These are phyloP conservation scores for Mastigias papua DNA, from an alignment of 30 jellyfish, hydroid and myxozoan genomes.

Conservation along the genomic window DNA sequence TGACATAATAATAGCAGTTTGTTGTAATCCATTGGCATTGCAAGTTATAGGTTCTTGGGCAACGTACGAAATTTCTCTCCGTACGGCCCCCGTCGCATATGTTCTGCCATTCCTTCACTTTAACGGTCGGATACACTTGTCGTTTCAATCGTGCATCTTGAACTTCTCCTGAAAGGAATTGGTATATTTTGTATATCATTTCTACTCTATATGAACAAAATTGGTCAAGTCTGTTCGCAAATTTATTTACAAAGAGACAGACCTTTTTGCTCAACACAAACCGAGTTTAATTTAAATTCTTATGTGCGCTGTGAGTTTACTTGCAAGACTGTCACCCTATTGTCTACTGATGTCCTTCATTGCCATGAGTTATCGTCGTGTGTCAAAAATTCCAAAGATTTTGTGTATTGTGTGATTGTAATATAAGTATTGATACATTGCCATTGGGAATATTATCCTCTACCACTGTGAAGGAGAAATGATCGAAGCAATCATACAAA, in stretches of 20 bases:
- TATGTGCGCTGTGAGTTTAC: too few relatives aligned
- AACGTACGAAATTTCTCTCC: not conserved
- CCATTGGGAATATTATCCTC: too few relatives aligned
- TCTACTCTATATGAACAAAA: not conserved
- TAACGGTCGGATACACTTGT: not conserved
- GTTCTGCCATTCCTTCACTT: not conserved
- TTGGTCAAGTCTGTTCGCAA: not conserved
- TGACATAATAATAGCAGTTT: not conserved
- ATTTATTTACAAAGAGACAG: not conserved
- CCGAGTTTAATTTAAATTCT: too few relatives aligned
- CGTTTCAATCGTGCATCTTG: not conserved
- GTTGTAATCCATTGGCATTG: not conserved
- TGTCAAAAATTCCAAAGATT: too few relatives aligned
- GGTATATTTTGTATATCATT: not conserved
- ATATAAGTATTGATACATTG: too few relatives aligned
- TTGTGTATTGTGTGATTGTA: too few relatives aligned
- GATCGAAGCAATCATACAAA: too few relatives aligned
- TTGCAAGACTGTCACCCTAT: too few relatives aligned
- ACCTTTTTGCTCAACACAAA: not conserved
- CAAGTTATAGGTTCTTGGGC: not conserved
- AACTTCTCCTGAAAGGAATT: not conserved
- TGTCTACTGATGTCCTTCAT: too few relatives aligned
- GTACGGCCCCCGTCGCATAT: not conserved
- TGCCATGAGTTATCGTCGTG: too few relatives aligned
- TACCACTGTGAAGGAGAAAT: too few relatives aligned